Evolutionary conservation across 2,888 invertebrate genomes (phyloP).

Genomic region (Elysia crispata): DNA sequence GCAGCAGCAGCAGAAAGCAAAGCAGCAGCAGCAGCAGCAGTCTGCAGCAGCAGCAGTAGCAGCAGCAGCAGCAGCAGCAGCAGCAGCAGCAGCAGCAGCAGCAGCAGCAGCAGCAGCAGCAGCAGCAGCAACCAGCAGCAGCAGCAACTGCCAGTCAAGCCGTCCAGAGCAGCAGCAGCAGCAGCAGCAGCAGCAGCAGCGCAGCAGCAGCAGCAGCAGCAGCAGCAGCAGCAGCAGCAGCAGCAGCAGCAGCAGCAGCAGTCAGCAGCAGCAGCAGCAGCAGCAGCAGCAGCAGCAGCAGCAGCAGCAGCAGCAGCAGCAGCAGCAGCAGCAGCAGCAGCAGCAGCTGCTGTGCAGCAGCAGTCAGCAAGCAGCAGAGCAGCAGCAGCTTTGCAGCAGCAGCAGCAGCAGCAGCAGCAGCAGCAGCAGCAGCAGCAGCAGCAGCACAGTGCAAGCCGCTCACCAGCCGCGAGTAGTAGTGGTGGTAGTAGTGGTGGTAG

Average conservation of each 20-base stretch:
- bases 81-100: conserved; percentile 17
- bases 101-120: not conserved
- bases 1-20: no score
- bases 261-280: no score
- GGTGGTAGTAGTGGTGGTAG: conserved; percentile 21
- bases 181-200: no score
- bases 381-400: not conserved
- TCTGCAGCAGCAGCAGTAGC: no score
- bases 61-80: conserved; percentile 17
- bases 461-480: no score
- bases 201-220: no score
- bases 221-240: not conserved
- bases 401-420: conserved; percentile 20
- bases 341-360: no score
- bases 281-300: conserved; percentile 4
- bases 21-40: no score
- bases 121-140: no score
- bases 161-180: not conserved
- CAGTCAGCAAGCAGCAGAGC: not conserved
- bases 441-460: no score
- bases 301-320: not conserved
- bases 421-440: conserved; percentile 10
- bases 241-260: no score
- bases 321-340: conserved; percentile 11
- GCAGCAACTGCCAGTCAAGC: not conserved